Conservation (phyloP, 2,113 vertebrate species). For the Alectura lathami region DNA sequence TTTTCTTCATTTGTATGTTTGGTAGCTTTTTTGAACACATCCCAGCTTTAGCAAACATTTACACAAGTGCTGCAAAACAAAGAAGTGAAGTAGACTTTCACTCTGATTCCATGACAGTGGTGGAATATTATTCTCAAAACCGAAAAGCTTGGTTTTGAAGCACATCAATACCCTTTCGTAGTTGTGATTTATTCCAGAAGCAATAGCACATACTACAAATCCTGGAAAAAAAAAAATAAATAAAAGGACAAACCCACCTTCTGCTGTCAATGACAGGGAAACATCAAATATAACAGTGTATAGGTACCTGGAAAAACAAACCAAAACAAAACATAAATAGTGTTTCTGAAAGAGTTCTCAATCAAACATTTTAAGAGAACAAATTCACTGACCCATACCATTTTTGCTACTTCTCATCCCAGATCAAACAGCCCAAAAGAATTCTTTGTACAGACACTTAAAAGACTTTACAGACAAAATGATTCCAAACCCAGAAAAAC, state of each 20-base stretch:
- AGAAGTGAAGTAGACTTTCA: neutral
- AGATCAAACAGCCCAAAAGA: conserved; percentile 42
- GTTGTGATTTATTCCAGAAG: neutral
- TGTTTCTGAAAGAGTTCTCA: neutral
- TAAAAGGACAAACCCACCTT: neutral
- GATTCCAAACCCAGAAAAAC: conserved; percentile 11
- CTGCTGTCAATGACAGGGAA: neutral
- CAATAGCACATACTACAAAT: neutral
- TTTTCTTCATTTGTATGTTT: neutral
- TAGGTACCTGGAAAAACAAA: neutral
- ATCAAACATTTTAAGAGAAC: neutral
- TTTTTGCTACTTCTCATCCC: conserved; percentile 14
- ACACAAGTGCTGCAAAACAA: neutral
- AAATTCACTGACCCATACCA: neutral
- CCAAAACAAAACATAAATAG: neutral
- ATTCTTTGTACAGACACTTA: conserved; percentile 38
- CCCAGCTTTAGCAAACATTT: neutral
- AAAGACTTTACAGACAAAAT: conserved; percentile 28
- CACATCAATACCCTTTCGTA: neutral
- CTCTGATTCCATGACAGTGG: neutral
- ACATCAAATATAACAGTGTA: neutral
- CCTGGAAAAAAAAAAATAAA: neutral
- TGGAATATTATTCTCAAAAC: neutral
- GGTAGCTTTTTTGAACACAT: neutral
- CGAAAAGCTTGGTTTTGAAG: neutral